A percentile compares a stretch with the other conserved stretches of the same genome.
Evolutionary conservation across 2,797 vertebrate species (phyloP).

Genomic region (Pelobates cultripes): DNA sequence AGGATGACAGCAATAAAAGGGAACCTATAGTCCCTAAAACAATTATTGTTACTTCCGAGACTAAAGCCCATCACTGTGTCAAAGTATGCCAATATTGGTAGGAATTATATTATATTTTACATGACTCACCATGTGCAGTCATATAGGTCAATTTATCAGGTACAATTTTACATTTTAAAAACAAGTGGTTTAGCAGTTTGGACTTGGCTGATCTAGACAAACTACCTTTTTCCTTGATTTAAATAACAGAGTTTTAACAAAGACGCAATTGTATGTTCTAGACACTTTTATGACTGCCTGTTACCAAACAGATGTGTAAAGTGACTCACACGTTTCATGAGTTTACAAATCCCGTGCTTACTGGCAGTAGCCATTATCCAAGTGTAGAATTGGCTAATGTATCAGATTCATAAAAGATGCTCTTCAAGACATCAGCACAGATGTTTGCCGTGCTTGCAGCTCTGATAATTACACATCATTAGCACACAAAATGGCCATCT

Average conservation of each 20-base stretch:
- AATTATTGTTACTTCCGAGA: no score
- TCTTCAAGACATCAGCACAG: conserved; percentile 42
- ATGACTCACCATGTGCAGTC: no score
- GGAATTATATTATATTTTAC: no score
- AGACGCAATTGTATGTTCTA: neutral
- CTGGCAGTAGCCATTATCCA: conserved; percentile 17
- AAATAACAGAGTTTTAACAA: neutral
- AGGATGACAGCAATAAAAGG: no score
- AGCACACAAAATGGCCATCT: conserved; percentile 41
- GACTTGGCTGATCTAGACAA: neutral
- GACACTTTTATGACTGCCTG: conserved; percentile 8
- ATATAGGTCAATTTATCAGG: neutral
- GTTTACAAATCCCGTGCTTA: conserved; percentile 17
- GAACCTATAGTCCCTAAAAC: no score
- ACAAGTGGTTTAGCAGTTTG: no score
- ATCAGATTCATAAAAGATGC: conserved; percentile 23
- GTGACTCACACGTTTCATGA: conserved; percentile 34
- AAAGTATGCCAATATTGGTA: no score
- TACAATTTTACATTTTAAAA: neutral
- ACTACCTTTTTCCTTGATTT: neutral
- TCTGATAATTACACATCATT: conserved; percentile 51
- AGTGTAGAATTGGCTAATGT: conserved; percentile 41
- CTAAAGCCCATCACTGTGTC: no score
- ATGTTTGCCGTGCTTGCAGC: conserved; percentile 50
- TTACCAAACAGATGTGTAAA: conserved; percentile 18